Conservation (phyloP, 2,113 vertebrate genomes). For the Marmota monax region DNA sequence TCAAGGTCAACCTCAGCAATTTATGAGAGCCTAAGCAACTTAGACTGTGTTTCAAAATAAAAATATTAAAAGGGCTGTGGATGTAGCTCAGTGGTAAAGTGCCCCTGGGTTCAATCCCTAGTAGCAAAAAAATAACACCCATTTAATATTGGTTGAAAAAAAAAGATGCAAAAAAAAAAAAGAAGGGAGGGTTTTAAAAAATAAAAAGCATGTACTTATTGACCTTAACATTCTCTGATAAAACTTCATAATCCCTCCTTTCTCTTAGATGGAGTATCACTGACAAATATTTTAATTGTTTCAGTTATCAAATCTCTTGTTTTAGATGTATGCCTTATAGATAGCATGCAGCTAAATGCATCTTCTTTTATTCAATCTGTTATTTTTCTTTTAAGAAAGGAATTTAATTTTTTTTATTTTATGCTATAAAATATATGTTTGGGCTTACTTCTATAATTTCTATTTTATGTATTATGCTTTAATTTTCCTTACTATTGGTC, state of each 20-base stretch:
- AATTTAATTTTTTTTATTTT: background rate
- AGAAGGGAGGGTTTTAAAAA: too few species aligned
- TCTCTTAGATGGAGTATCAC: background rate
- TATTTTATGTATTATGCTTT: background rate
- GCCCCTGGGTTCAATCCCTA: background rate
- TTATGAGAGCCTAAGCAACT: background rate
- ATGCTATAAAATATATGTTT: background rate
- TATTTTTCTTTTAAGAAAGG: background rate
- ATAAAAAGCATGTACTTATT: background rate
- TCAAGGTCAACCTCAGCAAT: background rate
- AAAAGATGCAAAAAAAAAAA: background rate
- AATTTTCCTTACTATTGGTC: background rate
- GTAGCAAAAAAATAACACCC: background rate
- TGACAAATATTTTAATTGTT: background rate
- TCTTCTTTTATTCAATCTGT: background rate
- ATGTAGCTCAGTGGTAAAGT: background rate
- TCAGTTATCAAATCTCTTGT: background rate
- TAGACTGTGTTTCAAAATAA: background rate
- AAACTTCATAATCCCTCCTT: background rate
- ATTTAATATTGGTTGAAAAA: background rate
- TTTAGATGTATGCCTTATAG: background rate
- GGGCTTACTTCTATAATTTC: background rate
- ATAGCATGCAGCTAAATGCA: background rate
- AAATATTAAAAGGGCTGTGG: background rate
- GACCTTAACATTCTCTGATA: background rate